Conservation (phyloP, 1,140 invertebrate genomes). For the Ectropis grisescens region DNA sequence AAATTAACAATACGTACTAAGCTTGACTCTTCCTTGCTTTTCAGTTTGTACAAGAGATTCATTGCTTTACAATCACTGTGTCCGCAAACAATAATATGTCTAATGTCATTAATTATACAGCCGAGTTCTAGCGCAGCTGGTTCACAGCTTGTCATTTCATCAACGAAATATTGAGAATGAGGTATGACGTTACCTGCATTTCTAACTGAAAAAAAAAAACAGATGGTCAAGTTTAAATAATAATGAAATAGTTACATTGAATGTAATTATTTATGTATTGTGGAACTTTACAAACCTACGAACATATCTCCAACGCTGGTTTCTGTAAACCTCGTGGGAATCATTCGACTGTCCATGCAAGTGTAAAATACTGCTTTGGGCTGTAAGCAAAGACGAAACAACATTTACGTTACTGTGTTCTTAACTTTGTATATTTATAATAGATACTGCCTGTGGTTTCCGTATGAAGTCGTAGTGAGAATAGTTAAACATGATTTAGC, state of each 20-base stretch:
- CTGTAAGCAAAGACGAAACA: too few species aligned
- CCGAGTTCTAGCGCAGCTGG: conserved; percentile 94
- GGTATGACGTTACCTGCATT: conserved; percentile 96
- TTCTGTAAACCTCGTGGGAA: conserved; percentile 94
- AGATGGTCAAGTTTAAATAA: conserved; percentile 4
- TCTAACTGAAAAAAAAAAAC: conserved; percentile 79
- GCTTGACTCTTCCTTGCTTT: conserved; percentile 81
- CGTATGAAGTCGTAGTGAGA: too few species aligned
- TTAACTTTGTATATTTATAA: too few species aligned
- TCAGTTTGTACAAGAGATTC: conserved; percentile 90
- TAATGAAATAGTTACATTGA: too few species aligned
- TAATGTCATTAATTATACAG: conserved; percentile 93
- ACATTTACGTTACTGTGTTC: too few species aligned
- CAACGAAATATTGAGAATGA: conserved; percentile 88
- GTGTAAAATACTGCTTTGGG: conserved; percentile 97
- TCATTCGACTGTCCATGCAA: conserved; percentile 97
- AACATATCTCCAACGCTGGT: conserved; percentile 98
- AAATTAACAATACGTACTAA: conserved; percentile 65
- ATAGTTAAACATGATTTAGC: too few species aligned
- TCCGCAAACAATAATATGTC: conserved; percentile 95
- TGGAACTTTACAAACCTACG: conserved; percentile 83
- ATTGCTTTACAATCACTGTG: conserved; percentile 99
- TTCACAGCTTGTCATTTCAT: conserved; percentile 92
- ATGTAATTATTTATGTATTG: too few species aligned
- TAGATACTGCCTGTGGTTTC: too few species aligned